Evolutionary conservation across 1,140 invertebrate genomes (phyloP).

Genomic region (Bombus sibiricus): DNA sequence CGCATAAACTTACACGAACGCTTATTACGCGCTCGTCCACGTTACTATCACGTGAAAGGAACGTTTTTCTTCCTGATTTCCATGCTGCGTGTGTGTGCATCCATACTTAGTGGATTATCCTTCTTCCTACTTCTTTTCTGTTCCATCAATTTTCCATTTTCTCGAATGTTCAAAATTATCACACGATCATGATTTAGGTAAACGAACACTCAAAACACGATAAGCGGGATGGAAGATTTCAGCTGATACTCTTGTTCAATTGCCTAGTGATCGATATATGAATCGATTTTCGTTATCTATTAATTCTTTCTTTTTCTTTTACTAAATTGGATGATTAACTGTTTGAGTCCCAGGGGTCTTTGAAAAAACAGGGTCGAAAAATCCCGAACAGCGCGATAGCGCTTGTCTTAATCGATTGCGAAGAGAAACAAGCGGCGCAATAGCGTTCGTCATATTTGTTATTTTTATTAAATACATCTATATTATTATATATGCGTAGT

Average conservation of each 20-base stretch:
- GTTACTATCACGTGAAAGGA: slow-evolving; percentile 57
- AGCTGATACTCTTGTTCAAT: neutral
- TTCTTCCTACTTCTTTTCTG: neutral
- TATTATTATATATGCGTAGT: no score
- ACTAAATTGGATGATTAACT: neutral
- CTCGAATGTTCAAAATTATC: neutral
- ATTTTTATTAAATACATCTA: no score
- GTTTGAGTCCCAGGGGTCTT: no score
- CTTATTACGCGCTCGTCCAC: slow-evolving; percentile 54
- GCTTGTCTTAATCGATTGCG: no score
- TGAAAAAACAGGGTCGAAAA: no score
- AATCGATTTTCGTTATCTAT: neutral
- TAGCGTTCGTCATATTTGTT: no score
- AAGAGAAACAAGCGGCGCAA: no score
- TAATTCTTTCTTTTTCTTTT: no score
- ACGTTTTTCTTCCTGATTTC: slow-evolving; percentile 60
- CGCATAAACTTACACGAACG: neutral
- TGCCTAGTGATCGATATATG: no score
- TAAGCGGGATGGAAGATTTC: neutral
- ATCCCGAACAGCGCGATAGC: no score
- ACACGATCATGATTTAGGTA: neutral
- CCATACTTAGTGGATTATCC: neutral
- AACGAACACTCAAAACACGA: neutral
- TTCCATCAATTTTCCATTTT: neutral
- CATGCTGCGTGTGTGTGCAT: slow-evolving; percentile 35